These are phyloP conservation scores for Saiga tatarica DNA, from an alignment of 2,113 vertebrate genomes.

Conservation along the genomic window DNA sequence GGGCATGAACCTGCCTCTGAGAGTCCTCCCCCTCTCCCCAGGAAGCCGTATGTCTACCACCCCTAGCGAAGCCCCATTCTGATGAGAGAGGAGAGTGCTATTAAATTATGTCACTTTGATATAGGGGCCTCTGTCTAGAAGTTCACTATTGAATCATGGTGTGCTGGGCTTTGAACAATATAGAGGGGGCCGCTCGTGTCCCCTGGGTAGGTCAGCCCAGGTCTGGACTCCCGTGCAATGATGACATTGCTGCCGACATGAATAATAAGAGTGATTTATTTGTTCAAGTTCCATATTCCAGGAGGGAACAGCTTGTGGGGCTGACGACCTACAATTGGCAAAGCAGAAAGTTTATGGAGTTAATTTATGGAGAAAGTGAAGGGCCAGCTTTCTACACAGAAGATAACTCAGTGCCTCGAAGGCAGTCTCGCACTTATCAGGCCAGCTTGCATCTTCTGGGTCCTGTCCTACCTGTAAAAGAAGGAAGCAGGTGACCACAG, in stretches of 20 bases:
- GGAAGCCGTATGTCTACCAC: conserved; percentile 5
- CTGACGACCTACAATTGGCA: neutral
- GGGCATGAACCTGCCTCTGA: neutral
- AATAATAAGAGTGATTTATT: conserved; percentile 56
- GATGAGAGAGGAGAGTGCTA: neutral
- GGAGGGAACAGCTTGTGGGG: neutral
- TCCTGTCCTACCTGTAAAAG: neutral
- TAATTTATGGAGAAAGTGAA: neutral
- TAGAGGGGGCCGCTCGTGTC: neutral
- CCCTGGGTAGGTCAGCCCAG: conserved; percentile 26
- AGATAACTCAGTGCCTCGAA: neutral
- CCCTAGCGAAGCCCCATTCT: neutral
- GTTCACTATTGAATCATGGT: conserved; percentile 25
- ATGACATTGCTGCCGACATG: conserved; percentile 50
- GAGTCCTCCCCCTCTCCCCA: conserved; percentile 9
- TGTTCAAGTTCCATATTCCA: neutral
- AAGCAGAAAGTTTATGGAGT: neutral
- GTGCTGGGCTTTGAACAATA: neutral
- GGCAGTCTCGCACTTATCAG: neutral
- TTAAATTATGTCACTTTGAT: conserved; percentile 68
- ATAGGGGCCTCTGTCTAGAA: conserved; percentile 50
- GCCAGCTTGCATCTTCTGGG: neutral
- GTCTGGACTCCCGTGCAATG: neutral
- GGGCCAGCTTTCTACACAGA: neutral
- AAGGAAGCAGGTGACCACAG: neutral